Percentiles rank a stretch among this genome's conserved stretches.
These are phyloP conservation scores for Anableps anableps DNA, from an alignment of 2,797 vertebrate species.

Conservation along the genomic window DNA sequence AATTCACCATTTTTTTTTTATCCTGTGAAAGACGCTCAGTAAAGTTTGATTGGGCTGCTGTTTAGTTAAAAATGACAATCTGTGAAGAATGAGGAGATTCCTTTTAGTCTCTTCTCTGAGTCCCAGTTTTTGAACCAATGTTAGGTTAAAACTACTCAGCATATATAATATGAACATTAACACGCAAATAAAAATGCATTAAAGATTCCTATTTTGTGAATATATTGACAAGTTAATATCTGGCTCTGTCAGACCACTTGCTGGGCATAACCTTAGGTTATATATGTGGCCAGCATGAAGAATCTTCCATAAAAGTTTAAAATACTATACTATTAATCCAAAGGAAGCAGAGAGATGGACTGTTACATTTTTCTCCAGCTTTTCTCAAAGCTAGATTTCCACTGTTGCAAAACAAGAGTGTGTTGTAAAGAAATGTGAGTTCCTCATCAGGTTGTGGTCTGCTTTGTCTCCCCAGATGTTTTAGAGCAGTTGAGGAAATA, in stretches of 20 bases:
- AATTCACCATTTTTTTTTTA: not conserved
- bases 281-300: not conserved
- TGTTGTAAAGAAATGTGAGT: not conserved
- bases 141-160: not conserved
- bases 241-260: not conserved
- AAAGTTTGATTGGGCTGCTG: not conserved
- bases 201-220: not conserved
- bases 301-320: not conserved
- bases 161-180: not conserved
- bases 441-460: not conserved
- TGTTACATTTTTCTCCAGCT: not conserved
- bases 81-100: not conserved
- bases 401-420: not conserved
- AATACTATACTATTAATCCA: not conserved
- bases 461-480: not conserved
- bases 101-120: too few relatives aligned
- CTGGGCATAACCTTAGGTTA: not conserved
- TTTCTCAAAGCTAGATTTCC: not conserved
- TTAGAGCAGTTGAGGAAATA: not conserved
- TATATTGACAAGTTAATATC: not conserved
- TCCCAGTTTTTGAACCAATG: not conserved
- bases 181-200: not conserved
- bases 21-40: not conserved
- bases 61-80: not conserved
- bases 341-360: conserved; percentile 3